Conservation (phyloP, 1,140 invertebrate species). For the Ostrea denselamellosa region DNA sequence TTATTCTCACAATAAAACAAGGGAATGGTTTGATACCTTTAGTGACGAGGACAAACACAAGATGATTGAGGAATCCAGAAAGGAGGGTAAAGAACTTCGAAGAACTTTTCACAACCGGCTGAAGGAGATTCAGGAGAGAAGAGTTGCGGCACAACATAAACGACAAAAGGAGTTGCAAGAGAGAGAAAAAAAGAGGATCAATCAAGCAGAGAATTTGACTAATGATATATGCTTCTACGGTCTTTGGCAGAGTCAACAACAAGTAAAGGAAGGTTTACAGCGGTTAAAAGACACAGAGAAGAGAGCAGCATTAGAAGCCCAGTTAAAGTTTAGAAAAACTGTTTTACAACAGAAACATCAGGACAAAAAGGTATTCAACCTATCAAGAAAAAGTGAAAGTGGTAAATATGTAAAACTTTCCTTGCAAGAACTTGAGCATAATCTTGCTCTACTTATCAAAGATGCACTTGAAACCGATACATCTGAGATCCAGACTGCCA, state of each 20-base stretch:
- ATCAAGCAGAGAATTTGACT: constrained; percentile 47
- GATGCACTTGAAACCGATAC: too few relatives aligned
- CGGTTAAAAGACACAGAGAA: too few relatives aligned
- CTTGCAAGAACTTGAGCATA: too few relatives aligned
- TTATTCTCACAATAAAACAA: constrained; percentile 50
- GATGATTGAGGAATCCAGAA: constrained; percentile 41
- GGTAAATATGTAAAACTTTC: too few relatives aligned
- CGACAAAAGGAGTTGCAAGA: constrained; percentile 45
- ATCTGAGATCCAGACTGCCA: too few relatives aligned
- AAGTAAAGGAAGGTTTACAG: constrained; percentile 45
- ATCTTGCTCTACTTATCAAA: too few relatives aligned
- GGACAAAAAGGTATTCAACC: too few relatives aligned
- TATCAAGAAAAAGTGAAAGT: too few relatives aligned
- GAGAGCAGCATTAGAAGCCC: too few relatives aligned
- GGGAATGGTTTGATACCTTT: constrained; percentile 45
- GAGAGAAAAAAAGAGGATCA: constrained; percentile 36
- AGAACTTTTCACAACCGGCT: constrained; percentile 48
- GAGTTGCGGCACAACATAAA: constrained; percentile 43
- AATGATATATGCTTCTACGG: constrained; percentile 56
- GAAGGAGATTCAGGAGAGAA: constrained; percentile 48
- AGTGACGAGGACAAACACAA: constrained; percentile 27
- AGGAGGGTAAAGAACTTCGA: constrained; percentile 42
- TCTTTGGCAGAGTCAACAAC: constrained; percentile 49
- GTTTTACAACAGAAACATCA: too few relatives aligned
- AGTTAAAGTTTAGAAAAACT: too few relatives aligned